Percentiles rank a stretch among this genome's conserved stretches.
Evolutionary conservation across 1,140 invertebrate genomes (phyloP).

Genomic region (Drosophila persimilis): DNA sequence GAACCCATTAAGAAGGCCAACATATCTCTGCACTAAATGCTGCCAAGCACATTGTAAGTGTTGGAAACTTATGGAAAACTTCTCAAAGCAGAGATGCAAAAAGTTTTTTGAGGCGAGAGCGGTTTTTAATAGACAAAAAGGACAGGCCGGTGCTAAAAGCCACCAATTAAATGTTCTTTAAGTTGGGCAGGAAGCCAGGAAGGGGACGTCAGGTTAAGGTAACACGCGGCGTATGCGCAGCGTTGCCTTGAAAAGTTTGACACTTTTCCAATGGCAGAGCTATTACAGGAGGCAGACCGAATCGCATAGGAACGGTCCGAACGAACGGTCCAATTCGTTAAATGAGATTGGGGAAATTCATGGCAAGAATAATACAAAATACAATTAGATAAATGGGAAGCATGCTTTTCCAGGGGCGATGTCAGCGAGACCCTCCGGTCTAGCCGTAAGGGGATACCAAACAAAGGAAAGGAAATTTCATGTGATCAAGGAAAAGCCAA

Average conservation of each 20-base stretch:
- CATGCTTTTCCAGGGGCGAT: conserved; percentile 18
- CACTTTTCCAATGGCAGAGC: conserved; percentile 46
- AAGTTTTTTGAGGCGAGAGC: conserved; percentile 34
- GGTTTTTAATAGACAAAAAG: conserved; percentile 51
- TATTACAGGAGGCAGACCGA: conserved; percentile 14
- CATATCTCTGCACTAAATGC: conserved; percentile 15
- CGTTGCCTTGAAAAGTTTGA: conserved; percentile 59
- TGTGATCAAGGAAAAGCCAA: conserved; percentile 7
- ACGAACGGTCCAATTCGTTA: conserved; percentile 11
- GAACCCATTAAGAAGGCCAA: conserved; percentile 16
- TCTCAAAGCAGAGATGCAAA: conserved; percentile 13
- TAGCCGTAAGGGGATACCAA: conserved; percentile 12
- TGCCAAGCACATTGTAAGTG: conserved; percentile 24
- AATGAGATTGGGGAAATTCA: conserved; percentile 30
- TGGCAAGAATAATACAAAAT: conserved; percentile 33
- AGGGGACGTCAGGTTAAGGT: conserved; percentile 1
- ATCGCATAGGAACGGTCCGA: background rate
- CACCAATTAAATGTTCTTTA: conserved; percentile 71
- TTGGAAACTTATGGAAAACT: conserved; percentile 44
- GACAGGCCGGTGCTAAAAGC: conserved; percentile 30
- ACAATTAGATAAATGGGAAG: conserved; percentile 38
- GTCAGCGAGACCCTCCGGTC: conserved; percentile 19
- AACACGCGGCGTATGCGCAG: conserved; percentile 38
- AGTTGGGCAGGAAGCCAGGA: conserved; percentile 35
- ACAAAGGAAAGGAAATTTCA: conserved; percentile 11